Percentiles rank a stretch among this genome's conserved stretches.
Evolutionary conservation across 2,888 invertebrate species (phyloP).

Genomic region (Mythimna vitellina): DNA sequence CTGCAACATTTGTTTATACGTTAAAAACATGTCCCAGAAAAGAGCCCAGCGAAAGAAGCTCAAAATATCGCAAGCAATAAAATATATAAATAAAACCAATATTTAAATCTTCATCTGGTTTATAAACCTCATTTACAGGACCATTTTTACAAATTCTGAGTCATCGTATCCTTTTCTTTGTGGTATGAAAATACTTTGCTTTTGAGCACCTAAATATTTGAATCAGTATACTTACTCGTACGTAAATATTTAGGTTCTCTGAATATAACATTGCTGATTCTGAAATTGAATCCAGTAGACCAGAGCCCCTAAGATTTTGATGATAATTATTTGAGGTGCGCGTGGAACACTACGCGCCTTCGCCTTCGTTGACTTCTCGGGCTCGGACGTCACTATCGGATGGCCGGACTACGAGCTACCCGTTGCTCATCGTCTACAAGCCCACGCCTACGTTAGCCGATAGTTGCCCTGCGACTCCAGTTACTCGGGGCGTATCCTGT

Average conservation of each 20-base stretch:
- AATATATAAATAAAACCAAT: constrained; percentile 6
- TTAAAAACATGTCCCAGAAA: constrained; percentile 30
- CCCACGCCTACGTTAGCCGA: too few species aligned
- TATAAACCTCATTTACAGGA: background rate
- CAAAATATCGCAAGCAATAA: constrained; percentile 16
- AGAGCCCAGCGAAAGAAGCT: background rate
- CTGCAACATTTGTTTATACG: constrained; percentile 8
- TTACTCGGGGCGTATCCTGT: too few species aligned
- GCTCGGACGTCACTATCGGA: too few species aligned
- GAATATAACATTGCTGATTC: constrained; percentile 1
- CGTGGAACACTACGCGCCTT: too few species aligned
- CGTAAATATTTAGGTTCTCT: background rate
- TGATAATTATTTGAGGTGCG: too few species aligned
- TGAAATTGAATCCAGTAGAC: background rate
- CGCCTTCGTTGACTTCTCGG: too few species aligned
- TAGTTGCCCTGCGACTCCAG: too few species aligned
- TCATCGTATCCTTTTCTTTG: constrained; percentile 34
- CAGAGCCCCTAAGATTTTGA: too few species aligned
- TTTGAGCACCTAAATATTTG: too few species aligned
- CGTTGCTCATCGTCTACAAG: too few species aligned
- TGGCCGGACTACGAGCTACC: too few species aligned
- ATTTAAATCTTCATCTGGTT: background rate
- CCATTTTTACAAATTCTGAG: background rate
- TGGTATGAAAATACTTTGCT: constrained; percentile 24
- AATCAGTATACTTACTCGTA: too few species aligned